phyloP scores from a whole-genome alignment of 2,797 vertebrate genomes.

The Knipowitschia caucasica region DNA sequence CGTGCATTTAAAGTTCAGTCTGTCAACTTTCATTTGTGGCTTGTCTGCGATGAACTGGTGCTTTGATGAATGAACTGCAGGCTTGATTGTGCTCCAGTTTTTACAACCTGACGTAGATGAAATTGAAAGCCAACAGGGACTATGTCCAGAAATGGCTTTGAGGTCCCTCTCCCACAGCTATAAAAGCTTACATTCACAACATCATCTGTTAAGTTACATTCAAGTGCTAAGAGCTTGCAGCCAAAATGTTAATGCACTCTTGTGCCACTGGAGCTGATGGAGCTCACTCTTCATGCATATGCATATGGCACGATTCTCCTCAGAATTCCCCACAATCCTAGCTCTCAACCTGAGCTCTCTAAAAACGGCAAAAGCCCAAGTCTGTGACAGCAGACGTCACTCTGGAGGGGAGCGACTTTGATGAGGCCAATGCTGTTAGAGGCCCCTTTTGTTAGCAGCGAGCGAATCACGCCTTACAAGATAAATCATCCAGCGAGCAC shows the following conservation, averaged over 20 bases:
- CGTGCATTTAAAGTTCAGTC: slow-evolving; percentile 63
- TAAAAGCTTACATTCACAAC: slow-evolving; percentile 52
- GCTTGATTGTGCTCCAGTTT: slow-evolving; percentile 10
- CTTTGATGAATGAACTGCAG: slow-evolving; percentile 13
- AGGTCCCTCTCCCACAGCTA: slow-evolving; percentile 36
- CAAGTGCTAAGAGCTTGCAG: slow-evolving; percentile 39
- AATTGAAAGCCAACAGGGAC: slow-evolving; percentile 14
- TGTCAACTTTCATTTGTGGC: slow-evolving; percentile 55
- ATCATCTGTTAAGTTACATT: slow-evolving; percentile 46
- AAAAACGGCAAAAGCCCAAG: slow-evolving; percentile 61
- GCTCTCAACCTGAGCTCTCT: slow-evolving; percentile 54
- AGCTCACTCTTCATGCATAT: slow-evolving; percentile 57
- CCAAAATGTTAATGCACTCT: slow-evolving; percentile 54
- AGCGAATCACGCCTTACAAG: slow-evolving; percentile 61
- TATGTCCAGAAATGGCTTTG: slow-evolving; percentile 26
- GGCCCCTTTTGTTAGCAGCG: slow-evolving; percentile 61
- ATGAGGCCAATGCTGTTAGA: slow-evolving; percentile 62
- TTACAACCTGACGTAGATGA: slow-evolving; percentile 17
- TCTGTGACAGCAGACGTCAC: slow-evolving; percentile 50
- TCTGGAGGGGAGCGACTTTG: slow-evolving; percentile 53
- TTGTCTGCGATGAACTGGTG: slow-evolving; percentile 13
- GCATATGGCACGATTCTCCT: slow-evolving; percentile 52
- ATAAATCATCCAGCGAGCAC: slow-evolving; percentile 68
- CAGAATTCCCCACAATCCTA: slow-evolving; percentile 43
- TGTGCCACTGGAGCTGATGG: slow-evolving; percentile 39